Evolutionary conservation across 2,113 vertebrate genomes (phyloP).

Genomic region (Laterallus jamaicensis): DNA sequence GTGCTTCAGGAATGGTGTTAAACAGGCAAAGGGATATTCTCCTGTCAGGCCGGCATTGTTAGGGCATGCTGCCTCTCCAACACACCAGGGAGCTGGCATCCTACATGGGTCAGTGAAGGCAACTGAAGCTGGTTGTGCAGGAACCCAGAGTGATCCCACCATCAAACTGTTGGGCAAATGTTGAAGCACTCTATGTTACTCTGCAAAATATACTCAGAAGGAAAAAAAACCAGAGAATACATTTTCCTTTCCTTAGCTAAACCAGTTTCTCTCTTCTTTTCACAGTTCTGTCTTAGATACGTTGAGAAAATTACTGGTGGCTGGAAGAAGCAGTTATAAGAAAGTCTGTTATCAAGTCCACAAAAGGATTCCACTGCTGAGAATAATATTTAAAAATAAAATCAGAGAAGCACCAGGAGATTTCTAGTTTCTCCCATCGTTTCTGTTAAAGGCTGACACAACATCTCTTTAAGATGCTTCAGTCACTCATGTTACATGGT

Average conservation of each 20-base stretch:
- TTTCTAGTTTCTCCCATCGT: neutral
- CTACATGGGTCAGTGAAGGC: neutral
- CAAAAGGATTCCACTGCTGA: neutral
- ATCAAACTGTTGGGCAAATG: fast-evolving
- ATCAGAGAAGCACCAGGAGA: neutral
- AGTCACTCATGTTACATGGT: neutral
- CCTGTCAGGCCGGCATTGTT: neutral
- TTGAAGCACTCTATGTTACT: neutral
- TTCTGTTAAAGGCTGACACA: neutral
- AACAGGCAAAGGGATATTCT: neutral
- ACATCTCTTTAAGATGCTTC: neutral
- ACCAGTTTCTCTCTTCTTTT: neutral
- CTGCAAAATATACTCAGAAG: neutral
- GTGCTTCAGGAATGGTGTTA: neutral
- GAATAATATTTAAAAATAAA: neutral
- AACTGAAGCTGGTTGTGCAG: fast-evolving
- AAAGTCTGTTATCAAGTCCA: neutral
- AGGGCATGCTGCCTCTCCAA: neutral
- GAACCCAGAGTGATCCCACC: fast-evolving
- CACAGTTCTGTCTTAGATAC: neutral
- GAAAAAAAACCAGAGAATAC: neutral
- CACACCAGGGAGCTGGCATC: neutral
- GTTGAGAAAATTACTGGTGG: neutral
- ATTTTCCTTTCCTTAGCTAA: neutral
- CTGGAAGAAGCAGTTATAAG: neutral